A percentile compares a stretch with the other conserved stretches of the same genome.
Conservation (phyloP, 2,797 vertebrate genomes). For the Peromyscus attwateri region DNA sequence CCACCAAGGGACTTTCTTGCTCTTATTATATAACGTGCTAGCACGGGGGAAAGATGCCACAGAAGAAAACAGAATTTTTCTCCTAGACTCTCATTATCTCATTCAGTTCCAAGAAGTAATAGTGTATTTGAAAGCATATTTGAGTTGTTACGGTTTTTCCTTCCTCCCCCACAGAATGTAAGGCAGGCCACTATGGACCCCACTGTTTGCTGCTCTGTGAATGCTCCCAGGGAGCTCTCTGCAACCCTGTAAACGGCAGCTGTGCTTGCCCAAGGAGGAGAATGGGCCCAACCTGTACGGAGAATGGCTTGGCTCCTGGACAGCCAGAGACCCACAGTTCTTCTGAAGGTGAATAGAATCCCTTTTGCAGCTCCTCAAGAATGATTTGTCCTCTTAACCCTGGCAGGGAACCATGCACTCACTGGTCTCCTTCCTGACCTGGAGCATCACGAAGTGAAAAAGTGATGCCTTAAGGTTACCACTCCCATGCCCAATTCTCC, state of each 20-base stretch:
- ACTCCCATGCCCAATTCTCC: not conserved
- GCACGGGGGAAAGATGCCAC: not conserved
- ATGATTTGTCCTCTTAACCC: not conserved
- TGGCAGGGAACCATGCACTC: not conserved
- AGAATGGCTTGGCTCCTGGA: constrained; percentile 86
- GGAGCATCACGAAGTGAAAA: not conserved
- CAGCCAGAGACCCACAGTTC: not conserved
- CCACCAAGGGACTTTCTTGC: not conserved
- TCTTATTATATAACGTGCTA: constrained; percentile 57
- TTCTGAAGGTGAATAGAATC: not conserved
- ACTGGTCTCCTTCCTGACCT: not conserved
- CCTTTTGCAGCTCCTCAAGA: not conserved
- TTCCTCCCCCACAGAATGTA: constrained; percentile 88
- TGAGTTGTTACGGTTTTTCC: constrained; percentile 21
- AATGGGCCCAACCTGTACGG: constrained; percentile 90
- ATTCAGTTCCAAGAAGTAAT: constrained; percentile 47
- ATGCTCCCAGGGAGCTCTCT: constrained; percentile 89
- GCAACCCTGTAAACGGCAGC: constrained; percentile 88
- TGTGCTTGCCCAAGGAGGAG: constrained; percentile 89
- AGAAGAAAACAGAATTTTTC: constrained; percentile 41
- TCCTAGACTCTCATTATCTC: constrained; percentile 35
- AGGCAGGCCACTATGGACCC: constrained; percentile 87
- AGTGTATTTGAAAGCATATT: not conserved
- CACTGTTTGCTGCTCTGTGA: constrained; percentile 89
- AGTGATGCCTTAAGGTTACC: not conserved